Conservation (phyloP, 2,113 vertebrate genomes). For the Laterallus jamaicensis region DNA sequence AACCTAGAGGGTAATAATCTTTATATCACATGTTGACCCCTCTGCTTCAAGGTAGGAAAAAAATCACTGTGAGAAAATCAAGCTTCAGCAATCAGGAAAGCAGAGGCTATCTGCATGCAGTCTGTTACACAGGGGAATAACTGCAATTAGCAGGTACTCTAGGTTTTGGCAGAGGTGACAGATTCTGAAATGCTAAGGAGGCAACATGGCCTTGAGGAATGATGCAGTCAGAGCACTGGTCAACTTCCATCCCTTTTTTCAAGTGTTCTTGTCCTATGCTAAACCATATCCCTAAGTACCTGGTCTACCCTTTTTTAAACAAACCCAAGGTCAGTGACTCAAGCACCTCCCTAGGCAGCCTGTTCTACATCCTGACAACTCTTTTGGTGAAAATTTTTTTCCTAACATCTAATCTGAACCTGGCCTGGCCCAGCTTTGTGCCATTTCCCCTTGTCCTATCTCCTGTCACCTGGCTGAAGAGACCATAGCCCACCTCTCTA, state of each 20-base stretch:
- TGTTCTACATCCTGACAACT: no score
- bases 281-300: no score
- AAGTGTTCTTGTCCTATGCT: not conserved
- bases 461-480: no score
- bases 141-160: not conserved
- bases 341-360: no score
- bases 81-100: not conserved
- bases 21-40: not conserved
- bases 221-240: not conserved
- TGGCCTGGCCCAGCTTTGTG: no score
- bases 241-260: not conserved
- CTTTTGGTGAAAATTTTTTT: no score
- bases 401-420: no score
- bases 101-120: not conserved
- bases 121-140: not conserved
- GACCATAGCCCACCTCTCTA: no score
- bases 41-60: not conserved
- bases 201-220: rapidly evolving
- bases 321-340: no score
- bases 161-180: not conserved
- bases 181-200: not conserved
- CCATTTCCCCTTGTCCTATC: no score
- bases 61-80: not conserved
- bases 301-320: no score
- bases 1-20: not conserved